Percentiles rank a stretch among this genome's conserved stretches.
Evolutionary conservation across 2,797 vertebrate species (phyloP).

Genomic region (Semaprochilodus insignis): DNA sequence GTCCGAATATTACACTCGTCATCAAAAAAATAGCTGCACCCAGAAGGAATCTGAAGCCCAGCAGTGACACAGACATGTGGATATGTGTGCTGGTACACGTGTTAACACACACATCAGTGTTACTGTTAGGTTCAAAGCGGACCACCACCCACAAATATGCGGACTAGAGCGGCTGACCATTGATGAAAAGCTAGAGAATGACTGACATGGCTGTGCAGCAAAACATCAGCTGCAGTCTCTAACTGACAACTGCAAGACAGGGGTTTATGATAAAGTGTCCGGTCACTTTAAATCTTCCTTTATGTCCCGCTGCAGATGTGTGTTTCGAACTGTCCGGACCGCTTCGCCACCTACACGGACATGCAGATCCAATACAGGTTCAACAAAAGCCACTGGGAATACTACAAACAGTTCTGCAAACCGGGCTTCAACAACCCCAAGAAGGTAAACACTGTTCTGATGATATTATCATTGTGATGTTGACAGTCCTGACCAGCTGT

Average conservation of each 20-base stretch:
- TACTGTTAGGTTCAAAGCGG: not conserved
- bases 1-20: not conserved
- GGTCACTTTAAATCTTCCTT: not conserved
- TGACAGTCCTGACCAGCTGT: not conserved
- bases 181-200: too few species aligned
- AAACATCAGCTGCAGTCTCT: too few species aligned
- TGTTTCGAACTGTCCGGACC: slow-evolving; percentile 89
- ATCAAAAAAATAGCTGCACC: too few species aligned
- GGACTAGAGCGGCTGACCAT: not conserved
- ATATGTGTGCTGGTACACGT: too few species aligned
- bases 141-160: not conserved
- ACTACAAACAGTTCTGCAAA: slow-evolving; percentile 90
- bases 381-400: slow-evolving; percentile 81
- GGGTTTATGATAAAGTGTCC: not conserved
- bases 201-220: too few species aligned
- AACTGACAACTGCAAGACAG: not conserved
- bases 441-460: slow-evolving; percentile 76
- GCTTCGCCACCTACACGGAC: slow-evolving; percentile 87
- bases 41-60: too few species aligned
- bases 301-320: slow-evolving; percentile 80
- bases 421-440: slow-evolving; percentile 81
- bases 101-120: not conserved
- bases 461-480: too few species aligned
- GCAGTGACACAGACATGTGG: too few species aligned
- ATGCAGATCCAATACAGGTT: slow-evolving; percentile 80